phyloP scores from a whole-genome alignment of 1,140 invertebrate species.

The Bombus huntii region DNA sequence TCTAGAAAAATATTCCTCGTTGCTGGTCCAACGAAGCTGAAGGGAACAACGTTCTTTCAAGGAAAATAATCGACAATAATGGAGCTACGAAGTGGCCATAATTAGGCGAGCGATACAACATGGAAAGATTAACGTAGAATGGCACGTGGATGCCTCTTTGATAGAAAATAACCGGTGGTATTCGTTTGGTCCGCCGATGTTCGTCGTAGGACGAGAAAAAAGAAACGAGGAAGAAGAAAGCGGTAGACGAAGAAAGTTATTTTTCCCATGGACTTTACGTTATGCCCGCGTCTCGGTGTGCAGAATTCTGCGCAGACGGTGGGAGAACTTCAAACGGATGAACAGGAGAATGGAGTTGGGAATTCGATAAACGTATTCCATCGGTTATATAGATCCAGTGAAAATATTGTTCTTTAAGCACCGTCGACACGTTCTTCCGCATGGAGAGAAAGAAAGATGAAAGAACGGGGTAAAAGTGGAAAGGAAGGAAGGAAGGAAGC shows the following conservation, averaged over 20 bases:
- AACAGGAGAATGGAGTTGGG: constrained; percentile 25
- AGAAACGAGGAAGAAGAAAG: neutral
- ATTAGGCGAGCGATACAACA: constrained; percentile 13
- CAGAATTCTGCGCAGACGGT: constrained; percentile 17
- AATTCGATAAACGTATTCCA: constrained; percentile 56
- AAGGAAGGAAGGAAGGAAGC: neutral
- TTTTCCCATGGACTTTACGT: constrained; percentile 33
- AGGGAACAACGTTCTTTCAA: neutral
- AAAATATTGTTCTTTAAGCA: constrained; percentile 57
- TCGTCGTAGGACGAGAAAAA: neutral
- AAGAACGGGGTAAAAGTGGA: neutral
- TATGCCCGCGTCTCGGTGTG: constrained; percentile 10
- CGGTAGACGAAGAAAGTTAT: constrained; percentile 25
- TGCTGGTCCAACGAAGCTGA: neutral
- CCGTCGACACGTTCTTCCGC: constrained; percentile 32
- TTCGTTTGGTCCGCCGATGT: constrained; percentile 15
- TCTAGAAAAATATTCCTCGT: neutral
- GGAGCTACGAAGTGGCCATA: constrained; percentile 33
- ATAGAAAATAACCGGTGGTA: constrained; percentile 14
- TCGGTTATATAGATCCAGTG: constrained; percentile 47
- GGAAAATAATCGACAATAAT: constrained; percentile 40
- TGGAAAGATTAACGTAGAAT: constrained; percentile 11
- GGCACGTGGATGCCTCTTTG: constrained; percentile 2
- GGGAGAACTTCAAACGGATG: constrained; percentile 42
- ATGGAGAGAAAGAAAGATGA: neutral